Evolutionary conservation across 1,140 invertebrate species (phyloP), one percentile per base, ranked within the genome.

Genomic region (Tetramorium simillimum): DNA sequence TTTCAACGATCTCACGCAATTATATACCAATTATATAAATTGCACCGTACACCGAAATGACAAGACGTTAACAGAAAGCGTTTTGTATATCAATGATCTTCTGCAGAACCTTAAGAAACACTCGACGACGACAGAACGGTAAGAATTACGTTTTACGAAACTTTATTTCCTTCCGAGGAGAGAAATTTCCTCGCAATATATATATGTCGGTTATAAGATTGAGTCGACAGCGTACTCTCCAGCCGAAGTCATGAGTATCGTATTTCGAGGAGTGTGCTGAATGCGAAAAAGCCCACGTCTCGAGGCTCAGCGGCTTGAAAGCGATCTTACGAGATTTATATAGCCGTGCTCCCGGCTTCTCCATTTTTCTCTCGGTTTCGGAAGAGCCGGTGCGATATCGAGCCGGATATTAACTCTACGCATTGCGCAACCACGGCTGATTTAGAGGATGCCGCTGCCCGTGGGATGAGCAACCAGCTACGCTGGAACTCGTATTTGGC

Each of bases 381-480:
- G 72, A 9, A 6, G 9, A n/a, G n/a, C n/a, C 33, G 72, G 72
- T 49, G 51, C 72, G 12, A 75, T 75, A 75, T 75, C 72, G 33
- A 56, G 33, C 37, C 72, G 28, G 72, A 75, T 58, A 75, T 75
- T 75, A 75, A 75, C 53, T 75, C 28, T 37, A 3, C 46, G 69
- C 69, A 37, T 24, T n/a, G 40, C 21, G 43, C 67, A 16, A 18
- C 46, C 18, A 6, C 53, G 12, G 14, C 53, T 24, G 53, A 75
- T 75, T 58, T 75, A 75, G n/a, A 21, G 21, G n/a, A 4, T 58
- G 40, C 18, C 14, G 33, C 51, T n/a, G 12, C 72, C 24, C 72
- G 33, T 21, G n/a, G 46, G 46, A 72, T 24, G 72, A 40, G 12
- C n/a, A 40, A 33, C 28, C 3, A n/a, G 18, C 56, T 5, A 40